Conservation (phyloP, 2,797 vertebrate species). For the Tokudaia tokunoshimensis region DNA sequence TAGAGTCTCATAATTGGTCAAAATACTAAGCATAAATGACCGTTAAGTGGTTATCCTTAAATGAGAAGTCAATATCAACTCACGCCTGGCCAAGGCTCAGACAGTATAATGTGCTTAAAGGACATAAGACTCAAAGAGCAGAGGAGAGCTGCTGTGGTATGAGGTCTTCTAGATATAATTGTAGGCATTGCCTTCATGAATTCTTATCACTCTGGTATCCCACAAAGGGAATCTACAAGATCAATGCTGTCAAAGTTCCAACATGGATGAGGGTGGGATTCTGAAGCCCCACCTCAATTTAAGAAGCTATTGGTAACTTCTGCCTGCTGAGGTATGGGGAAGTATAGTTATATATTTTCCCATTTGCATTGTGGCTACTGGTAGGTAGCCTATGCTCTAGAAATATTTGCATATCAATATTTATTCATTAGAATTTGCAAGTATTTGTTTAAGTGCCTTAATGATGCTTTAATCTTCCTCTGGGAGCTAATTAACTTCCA, state of each 20-base stretch:
- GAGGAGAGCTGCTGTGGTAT: background rate
- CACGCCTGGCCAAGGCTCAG: background rate
- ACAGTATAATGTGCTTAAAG: no score
- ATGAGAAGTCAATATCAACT: background rate
- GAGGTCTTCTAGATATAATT: background rate
- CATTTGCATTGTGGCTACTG: background rate
- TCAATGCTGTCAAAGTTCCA: background rate
- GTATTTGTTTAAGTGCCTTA: background rate
- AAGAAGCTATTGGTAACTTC: background rate
- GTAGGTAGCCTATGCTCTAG: background rate
- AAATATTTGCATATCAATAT: conserved; percentile 3
- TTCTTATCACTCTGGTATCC: background rate
- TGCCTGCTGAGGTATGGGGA: no score
- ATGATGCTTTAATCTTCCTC: background rate
- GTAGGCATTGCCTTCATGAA: no score
- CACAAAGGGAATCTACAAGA: background rate
- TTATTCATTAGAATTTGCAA: background rate
- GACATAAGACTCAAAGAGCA: background rate
- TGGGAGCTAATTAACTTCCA: conserved; percentile 9
- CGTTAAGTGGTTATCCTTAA: background rate
- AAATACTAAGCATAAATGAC: background rate
- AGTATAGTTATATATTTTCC: background rate
- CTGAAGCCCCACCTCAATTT: rapidly evolving
- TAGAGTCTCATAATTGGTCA: background rate
- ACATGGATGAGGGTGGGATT: no score